phyloP scores from a whole-genome alignment of 2,113 vertebrate species.

The Pogonocichla stellata region DNA sequence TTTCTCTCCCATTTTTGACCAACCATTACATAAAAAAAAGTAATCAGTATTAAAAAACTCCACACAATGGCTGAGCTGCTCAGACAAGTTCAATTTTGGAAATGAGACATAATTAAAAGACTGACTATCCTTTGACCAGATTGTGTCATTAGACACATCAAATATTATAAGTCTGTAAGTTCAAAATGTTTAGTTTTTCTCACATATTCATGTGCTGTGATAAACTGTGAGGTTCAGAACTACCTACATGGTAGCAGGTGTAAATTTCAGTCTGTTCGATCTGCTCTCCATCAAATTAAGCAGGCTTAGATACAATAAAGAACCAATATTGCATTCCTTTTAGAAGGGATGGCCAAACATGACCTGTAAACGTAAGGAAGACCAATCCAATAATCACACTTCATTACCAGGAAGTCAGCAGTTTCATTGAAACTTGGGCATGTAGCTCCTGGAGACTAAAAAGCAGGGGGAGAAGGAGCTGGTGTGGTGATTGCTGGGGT shows the following conservation, averaged over 20 bases:
- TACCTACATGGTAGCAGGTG: background rate
- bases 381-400: background rate
- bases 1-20: background rate
- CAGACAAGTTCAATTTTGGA: background rate
- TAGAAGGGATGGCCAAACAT: background rate
- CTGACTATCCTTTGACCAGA: background rate
- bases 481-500: background rate
- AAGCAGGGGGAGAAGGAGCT: rapidly evolving
- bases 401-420: background rate
- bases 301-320: background rate
- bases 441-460: background rate
- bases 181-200: background rate
- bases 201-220: background rate
- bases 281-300: background rate
- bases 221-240: background rate
- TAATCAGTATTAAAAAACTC: background rate
- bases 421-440: background rate
- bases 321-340: background rate
- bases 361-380: background rate
- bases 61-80: background rate
- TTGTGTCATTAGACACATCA: background rate
- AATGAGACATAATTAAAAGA: background rate
- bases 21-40: background rate
- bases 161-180: background rate
- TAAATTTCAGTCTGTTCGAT: background rate